Evolutionary conservation across 2,797 vertebrate species (phyloP), one percentile per base, ranked within the genome.

Genomic region (Iguana delicatissima): DNA sequence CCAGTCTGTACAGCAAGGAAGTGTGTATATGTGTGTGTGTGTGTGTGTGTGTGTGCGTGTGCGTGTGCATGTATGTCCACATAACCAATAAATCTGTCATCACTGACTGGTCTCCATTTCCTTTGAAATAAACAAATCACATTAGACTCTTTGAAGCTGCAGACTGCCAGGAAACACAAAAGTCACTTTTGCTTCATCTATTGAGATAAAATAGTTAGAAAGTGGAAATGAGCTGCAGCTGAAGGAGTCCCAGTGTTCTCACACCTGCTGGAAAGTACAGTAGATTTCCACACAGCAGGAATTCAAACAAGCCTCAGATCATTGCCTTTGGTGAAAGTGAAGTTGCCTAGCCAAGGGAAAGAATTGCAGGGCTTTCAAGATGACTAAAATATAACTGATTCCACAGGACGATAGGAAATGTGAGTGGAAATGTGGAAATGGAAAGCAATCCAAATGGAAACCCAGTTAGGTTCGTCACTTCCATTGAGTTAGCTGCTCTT

Each of bases 1-100:
- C 89, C 94, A 95, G 93, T 80, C 94, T 93, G 94, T 94, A 55
- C 84, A 94, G 93, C 94, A 93, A 93, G 95, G 80, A 96, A 42
- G n/a, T 74, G 46, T 83, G 55, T 83, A 18, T 62, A 9, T 83
- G 8, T 59, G 22, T 62, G n/a, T 79, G 26, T 67, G n/a, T 52
- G 55, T 62, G 96, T 62, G 29, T 74, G 46, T 83, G 55, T 83
- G n/a, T 62, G 20, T 83, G 8, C 46, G 22, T 62, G n/a, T 79
- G 26, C 52, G n/a, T 52, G 55, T 62, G 96, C 92, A 97, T 85
- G 97, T 46, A 97, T 98, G 97, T 97, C 96, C 97, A 97, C 96
- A 97, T 97, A 97, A 97, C 96, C 96, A 98, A 97, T 98, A 98
- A 98, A 98, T 98, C 97, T 98, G 97, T 98, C 97, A 97, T 97